Evolutionary conservation across 2,113 vertebrate genomes (phyloP).

Genomic region (Engystomops pustulosus): DNA sequence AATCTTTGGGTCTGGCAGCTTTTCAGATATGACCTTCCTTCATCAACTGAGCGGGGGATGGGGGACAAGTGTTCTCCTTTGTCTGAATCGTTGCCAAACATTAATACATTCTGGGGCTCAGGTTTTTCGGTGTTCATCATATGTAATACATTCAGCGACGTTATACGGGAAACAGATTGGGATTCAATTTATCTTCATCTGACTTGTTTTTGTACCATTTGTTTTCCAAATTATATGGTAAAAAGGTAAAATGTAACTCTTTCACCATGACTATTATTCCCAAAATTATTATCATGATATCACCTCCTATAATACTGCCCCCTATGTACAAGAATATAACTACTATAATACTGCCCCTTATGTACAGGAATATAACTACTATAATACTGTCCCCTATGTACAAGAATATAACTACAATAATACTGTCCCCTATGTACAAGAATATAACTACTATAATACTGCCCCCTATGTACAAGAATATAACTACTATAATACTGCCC

Average conservation of each 20-base stretch:
- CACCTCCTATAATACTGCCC: too few species aligned
- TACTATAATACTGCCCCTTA: too few species aligned
- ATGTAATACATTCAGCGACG: not conserved
- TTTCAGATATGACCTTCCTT: constrained; percentile 31
- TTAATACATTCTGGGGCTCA: not conserved
- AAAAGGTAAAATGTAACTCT: not conserved
- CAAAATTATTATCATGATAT: too few species aligned
- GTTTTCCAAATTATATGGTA: not conserved
- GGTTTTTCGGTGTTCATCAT: not conserved
- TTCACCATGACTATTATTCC: too few species aligned
- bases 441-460: too few species aligned
- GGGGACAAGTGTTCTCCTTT: constrained; percentile 31
- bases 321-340: too few species aligned
- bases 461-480: too few species aligned
- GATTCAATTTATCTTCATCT: not conserved
- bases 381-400: too few species aligned
- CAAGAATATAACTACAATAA: too few species aligned
- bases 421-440: too few species aligned
- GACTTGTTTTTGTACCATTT: not conserved
- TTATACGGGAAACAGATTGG: not conserved
- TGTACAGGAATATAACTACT: too few species aligned
- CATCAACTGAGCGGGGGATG: constrained; percentile 43
- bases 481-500: too few species aligned
- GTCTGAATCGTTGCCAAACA: constrained; percentile 3
- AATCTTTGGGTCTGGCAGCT: constrained; percentile 39